Base-by-base conservation (phyloP, 1,140 invertebrate genomes). In the Steinernema feltiae region DNA sequence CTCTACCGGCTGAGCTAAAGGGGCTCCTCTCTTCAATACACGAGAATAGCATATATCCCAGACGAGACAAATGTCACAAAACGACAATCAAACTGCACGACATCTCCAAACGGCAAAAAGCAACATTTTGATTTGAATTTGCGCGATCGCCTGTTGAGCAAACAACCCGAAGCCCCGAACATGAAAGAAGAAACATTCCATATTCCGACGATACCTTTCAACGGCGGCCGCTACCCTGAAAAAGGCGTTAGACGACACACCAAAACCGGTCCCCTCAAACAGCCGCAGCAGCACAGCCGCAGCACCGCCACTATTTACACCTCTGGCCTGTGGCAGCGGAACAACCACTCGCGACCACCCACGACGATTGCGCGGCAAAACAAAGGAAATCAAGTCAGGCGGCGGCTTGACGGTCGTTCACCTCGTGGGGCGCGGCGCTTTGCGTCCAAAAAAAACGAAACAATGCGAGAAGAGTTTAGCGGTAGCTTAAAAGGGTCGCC, bases 91-190 rank as follows among this genome's bases (percentile, higher is more conserved):
- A 63, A 63, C 53, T n/a, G 7, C 53, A 63, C 53, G 35, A 15
- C 53, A 3, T n/a, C 53, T n/a, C 15, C n/a, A n/a, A n/a, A n/a
- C n/a, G n/a, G 53, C 53, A 63, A 63, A 63, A 63, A 63, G 53
- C 53, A 63, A 63, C 53, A 63, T 63, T 63, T 63, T 7, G 53
- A 27, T 15, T 7, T 27, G 53, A 41, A 7, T 18, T 18, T 41
- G 35, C 35, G 53, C 53, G 53, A 15, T n/a, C n/a, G n/a, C n/a
- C n/a, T n/a, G 15, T 3, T 17, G 24, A 63, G 53, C 53, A 63
- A 63, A 63, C 53, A 63, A 63, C 53, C 7, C 35, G 35, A 7
- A 41, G n/a, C n/a, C n/a, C n/a, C n/a, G n/a, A n/a, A n/a, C n/a
- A 27, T 21, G 15, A 63, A 63, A 63, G 7, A 63, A 63, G 53